A percentile compares a stretch with the other conserved stretches of the same genome.
Evolutionary conservation across 2,888 invertebrate genomes (phyloP).

Genomic region (Byasa hedistus): DNA sequence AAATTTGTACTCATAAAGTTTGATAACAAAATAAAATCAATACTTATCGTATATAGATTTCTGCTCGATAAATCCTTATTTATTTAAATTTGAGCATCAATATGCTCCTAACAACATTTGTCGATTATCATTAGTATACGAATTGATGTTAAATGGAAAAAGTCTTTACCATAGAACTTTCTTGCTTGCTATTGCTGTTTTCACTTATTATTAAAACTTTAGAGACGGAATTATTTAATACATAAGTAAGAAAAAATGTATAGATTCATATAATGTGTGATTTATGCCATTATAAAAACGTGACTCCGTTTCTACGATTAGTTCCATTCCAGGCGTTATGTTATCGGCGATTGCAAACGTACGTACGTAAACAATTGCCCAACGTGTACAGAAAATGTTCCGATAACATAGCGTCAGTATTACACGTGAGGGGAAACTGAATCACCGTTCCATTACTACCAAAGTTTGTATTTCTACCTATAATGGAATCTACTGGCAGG

Average conservation of each 20-base stretch:
- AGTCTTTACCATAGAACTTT: neutral
- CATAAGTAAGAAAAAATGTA: neutral
- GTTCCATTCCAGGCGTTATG: slow-evolving; percentile 17
- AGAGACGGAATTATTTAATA: neutral
- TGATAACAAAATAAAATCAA: no score
- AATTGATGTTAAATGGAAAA: no score
- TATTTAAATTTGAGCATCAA: no score
- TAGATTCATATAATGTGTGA: neutral
- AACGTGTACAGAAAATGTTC: slow-evolving; percentile 11
- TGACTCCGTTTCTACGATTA: slow-evolving; percentile 14
- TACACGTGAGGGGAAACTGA: slow-evolving; percentile 16
- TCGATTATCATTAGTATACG: no score
- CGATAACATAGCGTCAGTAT: slow-evolving; percentile 6
- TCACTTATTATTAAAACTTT: neutral
- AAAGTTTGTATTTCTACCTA: neutral
- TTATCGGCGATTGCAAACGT: slow-evolving; percentile 7
- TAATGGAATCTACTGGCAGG: neutral
- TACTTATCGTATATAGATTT: no score
- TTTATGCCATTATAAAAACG: slow-evolving; percentile 7
- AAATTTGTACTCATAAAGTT: no score
- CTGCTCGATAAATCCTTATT: no score
- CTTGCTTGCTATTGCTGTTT: neutral
- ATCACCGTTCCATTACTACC: neutral
- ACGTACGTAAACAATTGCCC: slow-evolving; percentile 15
- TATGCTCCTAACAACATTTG: no score